Evolutionary conservation across 2,888 invertebrate species (phyloP).

Genomic region (Stomorhina lunata): DNA sequence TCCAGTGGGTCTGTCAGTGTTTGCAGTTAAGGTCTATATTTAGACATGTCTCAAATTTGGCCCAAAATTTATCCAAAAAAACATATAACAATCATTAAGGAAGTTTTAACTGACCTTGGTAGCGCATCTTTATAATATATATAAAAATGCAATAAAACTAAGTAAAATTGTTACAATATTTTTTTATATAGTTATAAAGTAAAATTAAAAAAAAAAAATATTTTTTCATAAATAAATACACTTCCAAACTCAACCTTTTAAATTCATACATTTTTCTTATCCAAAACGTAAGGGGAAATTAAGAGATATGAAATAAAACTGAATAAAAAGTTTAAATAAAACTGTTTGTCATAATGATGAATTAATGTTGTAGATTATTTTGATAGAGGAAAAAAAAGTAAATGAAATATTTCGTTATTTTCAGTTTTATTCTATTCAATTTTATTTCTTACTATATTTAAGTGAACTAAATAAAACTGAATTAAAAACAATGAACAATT

Average conservation of each 20-base stretch:
- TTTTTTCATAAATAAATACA: background rate
- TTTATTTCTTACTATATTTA: slow-evolving; percentile 53
- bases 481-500: slow-evolving; percentile 62
- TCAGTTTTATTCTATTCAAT: slow-evolving; percentile 23
- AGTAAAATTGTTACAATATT: too few species aligned
- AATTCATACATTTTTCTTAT: slow-evolving; percentile 2
- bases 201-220: background rate
- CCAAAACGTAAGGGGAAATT: background rate
- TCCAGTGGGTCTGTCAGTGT: too few species aligned
- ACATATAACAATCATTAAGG: too few species aligned
- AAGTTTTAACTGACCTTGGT: too few species aligned
- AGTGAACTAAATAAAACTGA: slow-evolving; percentile 63
- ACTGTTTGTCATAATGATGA: slow-evolving; percentile 62
- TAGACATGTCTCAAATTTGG: too few species aligned
- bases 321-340: slow-evolving; percentile 19
- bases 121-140: too few species aligned
- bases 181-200: too few species aligned
- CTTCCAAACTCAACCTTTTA: background rate
- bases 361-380: slow-evolving; percentile 49
- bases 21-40: too few species aligned
- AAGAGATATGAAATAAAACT: background rate
- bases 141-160: too few species aligned
- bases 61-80: too few species aligned
- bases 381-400: slow-evolving; percentile 42
- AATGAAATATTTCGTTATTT: background rate